These are phyloP conservation scores for Mastigias papua DNA, from an alignment of 30 jellyfish, hydroid and myxozoan genomes.

Conservation along the genomic window DNA sequence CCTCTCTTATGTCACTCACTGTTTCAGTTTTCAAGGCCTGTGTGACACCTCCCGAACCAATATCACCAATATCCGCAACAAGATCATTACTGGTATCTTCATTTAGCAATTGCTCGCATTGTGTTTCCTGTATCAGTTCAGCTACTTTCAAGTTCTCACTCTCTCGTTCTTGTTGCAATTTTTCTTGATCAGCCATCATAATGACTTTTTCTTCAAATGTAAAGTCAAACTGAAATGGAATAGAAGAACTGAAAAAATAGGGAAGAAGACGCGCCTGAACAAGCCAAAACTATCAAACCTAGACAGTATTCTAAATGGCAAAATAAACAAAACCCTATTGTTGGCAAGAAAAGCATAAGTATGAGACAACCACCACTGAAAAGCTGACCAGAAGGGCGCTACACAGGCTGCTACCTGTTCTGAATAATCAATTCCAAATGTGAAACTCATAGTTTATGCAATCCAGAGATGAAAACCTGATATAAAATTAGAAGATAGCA, in stretches of 20 bases:
- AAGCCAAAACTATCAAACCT: background rate
- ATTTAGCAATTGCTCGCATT: background rate
- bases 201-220: constrained; percentile 66
- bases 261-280: no score
- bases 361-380: no score
- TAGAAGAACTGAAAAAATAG: no score
- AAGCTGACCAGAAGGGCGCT: no score
- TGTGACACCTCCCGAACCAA: background rate
- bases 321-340: no score
- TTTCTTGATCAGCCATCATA: constrained; percentile 38
- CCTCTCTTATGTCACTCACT: constrained; percentile 16
- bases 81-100: background rate
- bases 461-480: no score
- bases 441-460: no score
- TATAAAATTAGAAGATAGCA: no score
- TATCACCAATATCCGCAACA: background rate
- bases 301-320: background rate
- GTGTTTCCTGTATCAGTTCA: background rate
- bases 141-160: constrained; percentile 16
- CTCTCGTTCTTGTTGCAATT: constrained; percentile 35
- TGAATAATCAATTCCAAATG: no score
- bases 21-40: background rate
- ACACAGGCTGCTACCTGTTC: no score
- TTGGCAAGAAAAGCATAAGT: no score
- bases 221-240: constrained; percentile 77